Evolutionary conservation across 2,888 invertebrate genomes (phyloP), one percentile per base, ranked within the genome.

Genomic region (Volucella inflata): DNA sequence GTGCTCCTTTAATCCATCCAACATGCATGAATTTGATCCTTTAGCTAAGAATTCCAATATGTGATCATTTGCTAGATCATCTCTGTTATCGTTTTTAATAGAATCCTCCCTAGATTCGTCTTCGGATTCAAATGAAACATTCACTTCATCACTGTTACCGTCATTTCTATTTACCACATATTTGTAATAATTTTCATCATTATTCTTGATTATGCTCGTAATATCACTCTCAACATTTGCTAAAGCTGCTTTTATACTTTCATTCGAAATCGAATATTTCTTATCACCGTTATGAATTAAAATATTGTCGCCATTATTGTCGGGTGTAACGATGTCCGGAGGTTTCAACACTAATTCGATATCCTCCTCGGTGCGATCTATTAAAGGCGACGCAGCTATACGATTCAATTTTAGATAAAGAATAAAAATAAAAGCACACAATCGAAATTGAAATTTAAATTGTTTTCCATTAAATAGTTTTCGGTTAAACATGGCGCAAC

Each of bases 1-100:
- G 44, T 88, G 71, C 3, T 87, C 87, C 57, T 90, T 91, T 0
- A 91, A 65, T 4, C 81, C 77, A 60, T 90, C 89, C 87, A 91
- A 74, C 40, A 91, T 87, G 60, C 91, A 91, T 1, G 71, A 85
- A 16, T 89, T 88, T 0, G 85, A 87, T 2, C 59, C 71, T n/a
- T 59, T 71, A 6, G 71, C 30, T 8, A 71, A 55, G n/a, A 62
- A 72, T 40, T 74, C 67, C 1, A 78, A 4, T 38, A 78, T 14
- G 53, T 70, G 82, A 42, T 87, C 82, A 2, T 77, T 64, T 6
- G 72, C 64, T 42, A 77, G 21, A 48, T 80, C 59, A 48, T 30
- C 30, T 12, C 55, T 48, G 10, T 60, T 59, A 60, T 70, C 40
- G 10, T 30, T 30, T 12, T 14, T n/a, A 42, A 3, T 36, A 38